Conservation (phyloP, 2,113 vertebrate genomes). For the Triplophysa rosa region DNA sequence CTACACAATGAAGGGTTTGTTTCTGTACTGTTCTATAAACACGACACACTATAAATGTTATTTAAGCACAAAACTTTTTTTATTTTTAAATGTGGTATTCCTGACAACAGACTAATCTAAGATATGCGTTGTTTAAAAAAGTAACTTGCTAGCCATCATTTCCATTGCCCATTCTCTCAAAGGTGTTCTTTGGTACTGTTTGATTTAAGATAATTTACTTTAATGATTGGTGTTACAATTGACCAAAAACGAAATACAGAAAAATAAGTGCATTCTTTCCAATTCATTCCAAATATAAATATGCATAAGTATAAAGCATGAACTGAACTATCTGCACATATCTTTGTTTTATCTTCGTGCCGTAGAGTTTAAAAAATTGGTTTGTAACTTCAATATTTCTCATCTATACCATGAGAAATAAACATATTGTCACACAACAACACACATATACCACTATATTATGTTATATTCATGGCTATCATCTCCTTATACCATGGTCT, state of each 20-base stretch:
- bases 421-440: neutral
- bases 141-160: neutral
- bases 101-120: conserved; percentile 5
- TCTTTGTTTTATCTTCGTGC: neutral
- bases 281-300: conserved; percentile 1
- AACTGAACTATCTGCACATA: neutral
- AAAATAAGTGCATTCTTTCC: neutral
- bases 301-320: neutral
- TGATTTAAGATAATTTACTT: neutral
- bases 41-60: conserved; percentile 4
- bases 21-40: conserved; percentile 1
- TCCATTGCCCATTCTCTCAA: neutral
- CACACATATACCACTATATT: neutral
- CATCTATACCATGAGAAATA: conserved; percentile 7
- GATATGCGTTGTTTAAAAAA: neutral
- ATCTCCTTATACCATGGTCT: too few species aligned
- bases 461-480: neutral
- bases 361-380: neutral
- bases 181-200: neutral
- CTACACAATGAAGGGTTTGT: neutral
- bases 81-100: neutral
- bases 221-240: neutral
- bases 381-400: neutral
- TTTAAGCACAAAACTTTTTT: conserved; percentile 6
- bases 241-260: neutral